These are phyloP conservation scores for Ellobium chinense DNA, from an alignment of 2,888 invertebrate species.

Conservation along the genomic window DNA sequence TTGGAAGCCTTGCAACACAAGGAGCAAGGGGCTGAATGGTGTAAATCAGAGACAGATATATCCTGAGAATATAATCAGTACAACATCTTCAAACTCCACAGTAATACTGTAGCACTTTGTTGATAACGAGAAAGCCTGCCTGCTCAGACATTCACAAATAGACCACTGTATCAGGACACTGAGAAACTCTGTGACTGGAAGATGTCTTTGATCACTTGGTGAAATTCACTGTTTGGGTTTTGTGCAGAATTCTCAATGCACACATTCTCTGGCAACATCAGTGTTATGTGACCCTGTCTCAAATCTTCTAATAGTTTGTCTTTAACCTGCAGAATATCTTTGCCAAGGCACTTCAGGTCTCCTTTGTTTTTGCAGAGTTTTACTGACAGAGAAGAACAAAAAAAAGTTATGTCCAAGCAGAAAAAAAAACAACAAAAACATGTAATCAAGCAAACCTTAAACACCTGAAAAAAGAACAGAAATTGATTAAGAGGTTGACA, in stretches of 20 bases:
- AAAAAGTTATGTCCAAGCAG: neutral
- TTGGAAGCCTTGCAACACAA: too few relatives aligned
- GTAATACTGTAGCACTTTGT: too few relatives aligned
- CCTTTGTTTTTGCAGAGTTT: neutral
- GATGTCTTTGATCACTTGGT: neutral
- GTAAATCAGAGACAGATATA: too few relatives aligned
- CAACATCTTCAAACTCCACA: too few relatives aligned
- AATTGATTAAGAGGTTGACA: too few relatives aligned
- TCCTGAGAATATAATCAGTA: too few relatives aligned
- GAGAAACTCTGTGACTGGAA: too few relatives aligned
- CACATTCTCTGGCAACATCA: neutral
- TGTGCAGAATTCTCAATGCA: neutral
- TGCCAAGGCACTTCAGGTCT: neutral
- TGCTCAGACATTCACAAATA: too few relatives aligned
- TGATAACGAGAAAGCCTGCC: too few relatives aligned
- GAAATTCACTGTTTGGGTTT: slow-evolving; percentile 15
- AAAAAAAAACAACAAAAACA: neutral
- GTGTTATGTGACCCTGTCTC: neutral
- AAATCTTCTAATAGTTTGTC: neutral
- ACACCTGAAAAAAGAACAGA: neutral
- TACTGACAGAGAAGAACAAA: slow-evolving; percentile 1
- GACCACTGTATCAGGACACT: too few relatives aligned
- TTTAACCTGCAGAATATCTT: neutral
- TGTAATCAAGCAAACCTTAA: neutral
- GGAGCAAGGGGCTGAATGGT: too few relatives aligned